A percentile compares a stretch with the other conserved stretches of the same genome.
Conservation (phyloP, 1,140 invertebrate species). For the Geopemphigus sp. region DNA sequence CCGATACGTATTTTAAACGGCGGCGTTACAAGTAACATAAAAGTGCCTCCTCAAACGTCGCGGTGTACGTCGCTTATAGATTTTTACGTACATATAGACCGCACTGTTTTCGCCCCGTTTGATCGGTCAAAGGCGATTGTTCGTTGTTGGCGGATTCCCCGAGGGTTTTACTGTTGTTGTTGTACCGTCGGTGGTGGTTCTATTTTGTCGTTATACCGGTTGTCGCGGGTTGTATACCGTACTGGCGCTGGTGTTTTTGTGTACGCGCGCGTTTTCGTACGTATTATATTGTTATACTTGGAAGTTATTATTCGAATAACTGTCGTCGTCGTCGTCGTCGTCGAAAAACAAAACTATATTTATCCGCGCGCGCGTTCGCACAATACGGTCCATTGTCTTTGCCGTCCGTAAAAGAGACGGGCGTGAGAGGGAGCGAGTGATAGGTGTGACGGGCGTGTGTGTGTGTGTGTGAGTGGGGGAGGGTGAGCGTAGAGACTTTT, state of each 20-base stretch:
- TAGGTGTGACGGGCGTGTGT: too few species aligned
- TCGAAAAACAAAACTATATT: slow-evolving; percentile 13
- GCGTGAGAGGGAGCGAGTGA: neutral
- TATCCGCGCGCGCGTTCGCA: neutral
- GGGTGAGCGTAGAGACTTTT: neutral
- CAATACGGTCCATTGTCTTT: slow-evolving; percentile 12
- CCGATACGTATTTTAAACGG: too few species aligned
- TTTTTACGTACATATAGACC: neutral
- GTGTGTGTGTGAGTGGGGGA: too few species aligned
- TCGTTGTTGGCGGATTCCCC: neutral
- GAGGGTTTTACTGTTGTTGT: slow-evolving; percentile 12
- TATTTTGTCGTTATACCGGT: neutral
- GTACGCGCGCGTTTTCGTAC: neutral
- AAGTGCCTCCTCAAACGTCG: too few species aligned
- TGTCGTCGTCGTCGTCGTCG: neutral
- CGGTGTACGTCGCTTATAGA: too few species aligned
- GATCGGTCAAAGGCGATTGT: slow-evolving; percentile 45
- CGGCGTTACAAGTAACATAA: too few species aligned
- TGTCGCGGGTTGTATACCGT: neutral
- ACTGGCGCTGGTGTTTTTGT: neutral
- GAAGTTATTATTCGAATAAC: slow-evolving; percentile 23
- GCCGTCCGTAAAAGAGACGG: neutral
- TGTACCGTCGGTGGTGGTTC: neutral
- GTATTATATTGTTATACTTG: neutral
- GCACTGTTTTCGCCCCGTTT: slow-evolving; percentile 27